Conservation (phyloP, 2,888 invertebrate genomes). For the Tubulanus polymorphus region DNA sequence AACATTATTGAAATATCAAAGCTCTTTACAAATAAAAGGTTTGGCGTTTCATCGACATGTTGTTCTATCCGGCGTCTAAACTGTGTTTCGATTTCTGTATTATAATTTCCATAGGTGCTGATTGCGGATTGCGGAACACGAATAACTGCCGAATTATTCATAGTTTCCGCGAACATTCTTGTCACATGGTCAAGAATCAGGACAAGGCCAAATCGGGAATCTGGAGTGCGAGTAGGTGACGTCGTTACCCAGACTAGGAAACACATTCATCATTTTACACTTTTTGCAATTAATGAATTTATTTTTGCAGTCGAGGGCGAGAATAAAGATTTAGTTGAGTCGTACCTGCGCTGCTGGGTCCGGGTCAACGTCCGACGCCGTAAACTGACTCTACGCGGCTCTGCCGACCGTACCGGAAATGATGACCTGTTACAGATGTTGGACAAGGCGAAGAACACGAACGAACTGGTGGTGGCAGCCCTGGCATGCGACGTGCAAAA, state of each 20-base stretch:
- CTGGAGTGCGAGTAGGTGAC: slow-evolving; percentile 27
- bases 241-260: background rate
- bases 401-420: slow-evolving; percentile 31
- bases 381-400: slow-evolving; percentile 20
- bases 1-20: no score
- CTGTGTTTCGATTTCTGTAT: no score
- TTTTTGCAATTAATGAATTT: no score
- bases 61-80: no score
- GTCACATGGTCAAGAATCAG: slow-evolving; percentile 27
- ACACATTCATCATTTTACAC: background rate
- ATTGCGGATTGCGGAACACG: slow-evolving; percentile 28
- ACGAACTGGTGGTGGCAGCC: slow-evolving; percentile 27
- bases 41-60: no score
- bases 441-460: slow-evolving; percentile 19
- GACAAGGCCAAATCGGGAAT: slow-evolving; percentile 26
- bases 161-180: slow-evolving; percentile 21
- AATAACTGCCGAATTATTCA: slow-evolving; percentile 28
- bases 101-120: no score
- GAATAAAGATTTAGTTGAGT: slow-evolving; percentile 19
- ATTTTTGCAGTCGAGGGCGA: slow-evolving; percentile 23
- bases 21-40: no score
- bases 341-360: slow-evolving; percentile 26
- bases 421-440: slow-evolving; percentile 20
- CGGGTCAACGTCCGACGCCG: slow-evolving; percentile 23
- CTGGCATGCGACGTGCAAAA: slow-evolving; percentile 23